A percentile compares a stretch with the other conserved stretches of the same genome.
phyloP scores from a whole-genome alignment of 2,113 vertebrate genomes.

The Thunnus maccoyii region DNA sequence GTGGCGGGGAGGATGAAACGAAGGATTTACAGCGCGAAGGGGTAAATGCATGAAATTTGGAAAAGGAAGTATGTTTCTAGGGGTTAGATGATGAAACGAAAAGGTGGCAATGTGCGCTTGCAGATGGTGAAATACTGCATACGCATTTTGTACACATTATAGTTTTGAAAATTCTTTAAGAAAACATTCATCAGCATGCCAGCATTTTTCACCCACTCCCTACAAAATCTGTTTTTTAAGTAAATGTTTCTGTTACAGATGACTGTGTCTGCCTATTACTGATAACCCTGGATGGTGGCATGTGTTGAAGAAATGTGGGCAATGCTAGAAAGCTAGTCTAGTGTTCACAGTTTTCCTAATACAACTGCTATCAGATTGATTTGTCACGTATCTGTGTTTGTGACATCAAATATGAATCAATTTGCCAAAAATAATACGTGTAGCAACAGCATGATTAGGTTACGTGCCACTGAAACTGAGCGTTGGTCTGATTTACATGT shows the following conservation, averaged over 20 bases:
- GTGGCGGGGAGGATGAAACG: background rate
- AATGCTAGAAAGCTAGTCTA: background rate
- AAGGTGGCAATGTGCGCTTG: background rate
- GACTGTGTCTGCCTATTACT: background rate
- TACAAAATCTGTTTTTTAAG: background rate
- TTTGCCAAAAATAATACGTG: constrained; percentile 20
- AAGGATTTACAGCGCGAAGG: background rate
- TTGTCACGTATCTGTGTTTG: background rate
- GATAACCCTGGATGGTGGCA: too few species aligned
- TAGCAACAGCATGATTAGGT: constrained; percentile 16
- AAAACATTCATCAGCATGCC: background rate
- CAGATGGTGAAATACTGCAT: background rate
- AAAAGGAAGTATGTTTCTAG: background rate
- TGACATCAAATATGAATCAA: constrained; percentile 8
- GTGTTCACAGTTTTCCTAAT: background rate
- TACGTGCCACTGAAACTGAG: background rate
- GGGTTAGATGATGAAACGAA: background rate
- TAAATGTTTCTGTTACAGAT: constrained; percentile 6
- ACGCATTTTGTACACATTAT: background rate
- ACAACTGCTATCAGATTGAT: background rate
- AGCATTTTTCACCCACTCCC: background rate
- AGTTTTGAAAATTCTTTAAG: background rate
- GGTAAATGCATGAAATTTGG: constrained; percentile 12
- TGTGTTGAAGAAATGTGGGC: background rate
- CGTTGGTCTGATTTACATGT: constrained; percentile 3